Conservation (phyloP, 2,797 vertebrate species). For the Podarcis siculus region DNA sequence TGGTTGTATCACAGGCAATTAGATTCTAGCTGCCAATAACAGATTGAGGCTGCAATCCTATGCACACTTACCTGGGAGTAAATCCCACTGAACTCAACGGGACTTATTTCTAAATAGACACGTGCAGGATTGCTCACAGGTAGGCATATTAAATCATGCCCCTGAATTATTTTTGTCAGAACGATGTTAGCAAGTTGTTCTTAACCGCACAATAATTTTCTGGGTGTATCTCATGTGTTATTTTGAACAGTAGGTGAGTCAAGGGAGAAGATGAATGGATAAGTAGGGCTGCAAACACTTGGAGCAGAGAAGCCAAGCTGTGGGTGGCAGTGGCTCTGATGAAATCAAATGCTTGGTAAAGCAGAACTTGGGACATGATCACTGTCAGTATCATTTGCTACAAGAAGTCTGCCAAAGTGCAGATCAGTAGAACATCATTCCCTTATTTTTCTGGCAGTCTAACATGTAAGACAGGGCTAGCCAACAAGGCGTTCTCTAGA, state of each 20-base stretch:
- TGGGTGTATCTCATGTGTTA: slow-evolving; percentile 6
- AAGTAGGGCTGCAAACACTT: not conserved
- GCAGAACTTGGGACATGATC: not conserved
- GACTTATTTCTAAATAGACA: not conserved
- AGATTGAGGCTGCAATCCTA: not conserved
- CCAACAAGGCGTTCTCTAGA: too few species aligned
- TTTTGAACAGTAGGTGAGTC: slow-evolving; percentile 22
- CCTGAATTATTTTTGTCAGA: not conserved
- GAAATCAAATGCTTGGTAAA: not conserved
- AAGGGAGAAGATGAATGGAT: not conserved
- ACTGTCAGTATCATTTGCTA: not conserved
- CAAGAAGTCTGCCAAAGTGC: not conserved
- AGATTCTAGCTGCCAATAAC: not conserved
- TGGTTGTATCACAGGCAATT: not conserved
- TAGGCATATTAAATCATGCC: not conserved
- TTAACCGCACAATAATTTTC: slow-evolving; percentile 11
- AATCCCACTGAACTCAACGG: not conserved
- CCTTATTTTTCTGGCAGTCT: not conserved
- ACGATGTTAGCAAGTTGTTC: slow-evolving; percentile 3
- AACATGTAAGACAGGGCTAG: not conserved
- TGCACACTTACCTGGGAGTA: not conserved
- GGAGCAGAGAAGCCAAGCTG: too few species aligned
- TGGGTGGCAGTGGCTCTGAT: not conserved
- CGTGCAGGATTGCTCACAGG: too few species aligned
- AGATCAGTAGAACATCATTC: not conserved